Evolutionary conservation across 2,888 invertebrate genomes (phyloP), one percentile per base, ranked within the genome.

Genomic region (Gisinianus flammeolus): DNA sequence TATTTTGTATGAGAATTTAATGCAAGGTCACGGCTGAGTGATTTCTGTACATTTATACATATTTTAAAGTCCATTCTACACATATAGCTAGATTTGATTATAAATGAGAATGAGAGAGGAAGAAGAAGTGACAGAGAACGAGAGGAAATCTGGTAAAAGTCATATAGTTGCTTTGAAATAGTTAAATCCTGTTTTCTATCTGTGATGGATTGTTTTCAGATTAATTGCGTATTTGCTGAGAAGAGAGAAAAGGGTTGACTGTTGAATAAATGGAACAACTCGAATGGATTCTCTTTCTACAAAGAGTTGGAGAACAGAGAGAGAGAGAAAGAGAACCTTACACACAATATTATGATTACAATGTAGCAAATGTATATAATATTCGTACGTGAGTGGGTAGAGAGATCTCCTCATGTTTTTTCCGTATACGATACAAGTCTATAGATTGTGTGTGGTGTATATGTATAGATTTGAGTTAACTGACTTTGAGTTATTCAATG

Each of bases 131-230:
- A n/a, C 4, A 33, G 35, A 22, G 19, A 56, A 8, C 22, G 71
- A 56, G 54, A 71, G 56, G 44, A n/a, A 73, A 76, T 76, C 76
- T 54, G 68, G 68, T 26, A 76, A 76, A 76, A 69, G 67, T 76
- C 69, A 58, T 44, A 58, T 68, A 76, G 69, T 62, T 30, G 58
- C 52, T 44, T 75, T 67, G 44, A 72, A 72, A 62, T 28, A 67
- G 56, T 52, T 52, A 44, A 67, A 62, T 10, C 54, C 26, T 75
- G 12, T 75, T 66, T 66, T 62, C 22, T 74, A 35, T 44, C 22
- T 64, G 72, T 77, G 62, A 77, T 70, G 44, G 77, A 77, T 77
- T 77, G 77, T 77, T 77, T 71, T 71, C 64, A 71, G 71, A 71
- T 77, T 77, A 77, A 77, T 77, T 77, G 71, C 70, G 31, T 77